These are phyloP conservation scores for Sebastes ruberrimus DNA, from an alignment of 2,797 vertebrate species.

Conservation along the genomic window DNA sequence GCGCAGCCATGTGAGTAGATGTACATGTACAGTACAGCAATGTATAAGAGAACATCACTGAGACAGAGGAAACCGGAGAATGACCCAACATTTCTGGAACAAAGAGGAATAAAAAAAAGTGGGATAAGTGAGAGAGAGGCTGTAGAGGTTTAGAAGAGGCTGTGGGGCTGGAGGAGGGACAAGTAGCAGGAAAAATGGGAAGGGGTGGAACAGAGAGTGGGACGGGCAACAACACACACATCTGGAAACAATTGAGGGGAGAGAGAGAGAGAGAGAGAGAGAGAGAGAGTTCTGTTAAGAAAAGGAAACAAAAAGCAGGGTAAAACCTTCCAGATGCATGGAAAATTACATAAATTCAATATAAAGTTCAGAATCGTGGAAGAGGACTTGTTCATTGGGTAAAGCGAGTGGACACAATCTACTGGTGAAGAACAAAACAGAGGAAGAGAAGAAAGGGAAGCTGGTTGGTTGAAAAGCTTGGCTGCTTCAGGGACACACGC, in stretches of 20 bases:
- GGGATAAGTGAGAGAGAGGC: neutral
- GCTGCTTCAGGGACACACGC: neutral
- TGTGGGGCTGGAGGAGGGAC: slow-evolving; percentile 17
- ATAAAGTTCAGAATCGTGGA: neutral
- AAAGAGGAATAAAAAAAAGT: too few relatives aligned
- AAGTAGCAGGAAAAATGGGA: slow-evolving; percentile 15
- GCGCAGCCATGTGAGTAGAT: too few relatives aligned
- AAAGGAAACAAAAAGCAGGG: slow-evolving; percentile 7
- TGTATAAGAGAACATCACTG: too few relatives aligned
- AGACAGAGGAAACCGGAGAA: too few relatives aligned
- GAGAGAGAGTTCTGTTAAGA: neutral
- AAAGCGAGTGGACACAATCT: neutral
- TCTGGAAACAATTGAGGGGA: slow-evolving; percentile 67
- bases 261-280: neutral
- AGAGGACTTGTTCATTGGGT: neutral
- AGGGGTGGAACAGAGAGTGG: slow-evolving; percentile 33
- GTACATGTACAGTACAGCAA: too few relatives aligned
- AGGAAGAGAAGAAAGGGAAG: neutral
- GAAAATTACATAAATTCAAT: neutral
- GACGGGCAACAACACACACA: slow-evolving; percentile 40
- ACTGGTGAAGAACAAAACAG: neutral
- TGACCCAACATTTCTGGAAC: too few relatives aligned
- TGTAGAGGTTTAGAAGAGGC: neutral
- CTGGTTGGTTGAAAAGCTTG: neutral
- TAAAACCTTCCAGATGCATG: slow-evolving; percentile 1